Evolutionary conservation across 2,888 invertebrate species (phyloP), one percentile per base, ranked within the genome.

Genomic region (Clunio marinus): DNA sequence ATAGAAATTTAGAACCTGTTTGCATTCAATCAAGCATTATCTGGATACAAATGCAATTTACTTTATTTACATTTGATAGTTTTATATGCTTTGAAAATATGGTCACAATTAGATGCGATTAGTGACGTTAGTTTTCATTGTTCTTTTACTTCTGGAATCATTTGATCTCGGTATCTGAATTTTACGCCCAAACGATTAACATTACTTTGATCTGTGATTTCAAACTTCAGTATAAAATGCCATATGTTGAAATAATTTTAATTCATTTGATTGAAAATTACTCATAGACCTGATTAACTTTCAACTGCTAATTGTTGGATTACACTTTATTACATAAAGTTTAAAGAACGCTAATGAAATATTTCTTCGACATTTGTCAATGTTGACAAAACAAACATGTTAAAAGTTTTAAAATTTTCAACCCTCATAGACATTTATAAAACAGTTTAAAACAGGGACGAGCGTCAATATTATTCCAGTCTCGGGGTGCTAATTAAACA

Each of bases 11-110:
- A 20, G 63, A 46, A 66, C 66, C 66, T 66, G 66, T 66, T 66
- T 66, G 66, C 66, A 35, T 46, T 63, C 46, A 63, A 46, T 63
- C 66, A 27, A 66, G 66, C 66, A 35, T 66, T 55, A 41, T 62
- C 35, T 63, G 45, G 27, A 20, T 41, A 20, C 41, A 25, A 55
- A 51, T 66, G 66, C 55, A 66, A 28, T 66, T 66, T 55, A 17
- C 55, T 66, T 66, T 66, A 66, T 66, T 66, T 66, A 66, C 66
- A 66, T 66, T 66, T 66, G 35, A 66, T 66, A 45, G 66, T 32
- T 66, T 24, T 32, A 28, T 45, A 22, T 28, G 41, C 13, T 41
- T 15, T n/a, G 10, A 8, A 66, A 66, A 66, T 66, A 66, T 66
- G 66, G 66, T 66, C 66, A 66, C 66, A 66, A 66, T 66, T 66